These are phyloP conservation scores for Pangasius mekongensis DNA, from an alignment of 2,797 vertebrate species.

Conservation along the genomic window DNA sequence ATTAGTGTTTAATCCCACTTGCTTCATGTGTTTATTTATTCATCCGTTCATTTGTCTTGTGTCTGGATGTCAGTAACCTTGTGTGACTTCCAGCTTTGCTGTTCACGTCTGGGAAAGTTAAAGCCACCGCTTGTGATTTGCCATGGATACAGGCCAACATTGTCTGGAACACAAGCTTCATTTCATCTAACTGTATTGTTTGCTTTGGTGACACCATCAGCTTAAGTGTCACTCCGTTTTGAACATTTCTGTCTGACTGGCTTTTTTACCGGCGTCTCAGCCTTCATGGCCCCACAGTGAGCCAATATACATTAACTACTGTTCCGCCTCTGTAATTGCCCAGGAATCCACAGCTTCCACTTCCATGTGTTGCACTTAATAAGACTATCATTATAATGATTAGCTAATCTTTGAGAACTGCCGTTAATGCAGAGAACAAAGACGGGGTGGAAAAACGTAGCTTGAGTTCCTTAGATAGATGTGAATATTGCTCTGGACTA, in stretches of 20 bases:
- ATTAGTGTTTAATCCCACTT: not conserved
- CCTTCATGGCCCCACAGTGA: conserved; percentile 30
- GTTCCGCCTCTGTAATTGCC: conserved; percentile 50
- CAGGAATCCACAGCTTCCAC: conserved; percentile 44
- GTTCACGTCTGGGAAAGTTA: conserved; percentile 39
- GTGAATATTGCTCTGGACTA: conserved; percentile 51
- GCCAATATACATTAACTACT: conserved; percentile 52
- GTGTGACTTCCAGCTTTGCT: conserved; percentile 20
- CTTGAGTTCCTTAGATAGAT: conserved; percentile 40
- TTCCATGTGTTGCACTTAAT: conserved; percentile 53
- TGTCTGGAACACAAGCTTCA: conserved; percentile 33
- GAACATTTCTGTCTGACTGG: conserved; percentile 11
- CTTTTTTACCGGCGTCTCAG: conserved; percentile 33
- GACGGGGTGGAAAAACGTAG: conserved; percentile 52
- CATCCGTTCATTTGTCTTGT: not conserved
- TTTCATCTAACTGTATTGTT: conserved; percentile 32
- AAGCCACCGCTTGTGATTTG: conserved; percentile 29
- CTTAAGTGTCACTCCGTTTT: conserved; percentile 21
- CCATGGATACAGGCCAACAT: conserved; percentile 30
- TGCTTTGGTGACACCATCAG: conserved; percentile 35
- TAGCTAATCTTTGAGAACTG: conserved; percentile 52
- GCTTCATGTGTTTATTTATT: conserved; percentile 8
- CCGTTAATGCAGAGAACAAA: conserved; percentile 53
- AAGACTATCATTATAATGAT: conserved; percentile 55
- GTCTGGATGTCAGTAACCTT: conserved; percentile 28